A percentile compares a stretch with the other conserved stretches of the same genome.
Evolutionary conservation across 2,797 vertebrate genomes (phyloP).

Genomic region (Channa striata): DNA sequence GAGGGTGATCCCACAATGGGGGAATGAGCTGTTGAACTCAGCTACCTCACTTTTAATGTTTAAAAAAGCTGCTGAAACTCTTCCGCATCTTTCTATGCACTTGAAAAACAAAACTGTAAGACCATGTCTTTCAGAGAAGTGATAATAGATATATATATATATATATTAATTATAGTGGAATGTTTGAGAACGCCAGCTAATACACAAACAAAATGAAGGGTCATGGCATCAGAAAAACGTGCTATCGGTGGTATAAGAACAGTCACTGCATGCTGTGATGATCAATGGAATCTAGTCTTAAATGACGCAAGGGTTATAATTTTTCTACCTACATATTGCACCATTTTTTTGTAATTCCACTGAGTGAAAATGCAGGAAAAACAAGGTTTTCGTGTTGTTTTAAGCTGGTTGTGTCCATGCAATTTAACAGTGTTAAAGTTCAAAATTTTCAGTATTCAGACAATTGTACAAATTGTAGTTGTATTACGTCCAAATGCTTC

Average conservation of each 20-base stretch:
- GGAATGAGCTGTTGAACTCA: too few species aligned
- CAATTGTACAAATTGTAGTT: too few species aligned
- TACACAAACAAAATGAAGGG: neutral
- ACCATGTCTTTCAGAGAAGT: neutral
- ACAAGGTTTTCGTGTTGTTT: neutral
- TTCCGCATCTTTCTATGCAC: too few species aligned
- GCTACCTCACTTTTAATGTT: too few species aligned
- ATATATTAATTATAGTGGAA: too few species aligned
- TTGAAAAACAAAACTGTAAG: slow-evolving; percentile 4
- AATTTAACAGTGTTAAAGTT: too few species aligned
- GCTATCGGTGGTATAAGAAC: neutral
- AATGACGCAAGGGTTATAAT: neutral
- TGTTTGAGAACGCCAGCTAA: neutral
- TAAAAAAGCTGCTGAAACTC: too few species aligned
- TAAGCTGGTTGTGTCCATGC: neutral
- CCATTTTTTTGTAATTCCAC: too few species aligned
- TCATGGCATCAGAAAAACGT: neutral
- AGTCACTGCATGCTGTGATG: neutral
- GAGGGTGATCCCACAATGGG: too few species aligned
- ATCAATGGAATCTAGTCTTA: slow-evolving; percentile 22
- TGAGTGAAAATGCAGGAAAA: too few species aligned
- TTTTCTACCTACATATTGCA: slow-evolving; percentile 11
- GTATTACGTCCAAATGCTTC: too few species aligned
- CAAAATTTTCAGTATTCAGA: too few species aligned
- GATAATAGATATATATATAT: neutral